Evolutionary conservation across 2,888 invertebrate species (phyloP).

Genomic region (Galeruca laticollis): DNA sequence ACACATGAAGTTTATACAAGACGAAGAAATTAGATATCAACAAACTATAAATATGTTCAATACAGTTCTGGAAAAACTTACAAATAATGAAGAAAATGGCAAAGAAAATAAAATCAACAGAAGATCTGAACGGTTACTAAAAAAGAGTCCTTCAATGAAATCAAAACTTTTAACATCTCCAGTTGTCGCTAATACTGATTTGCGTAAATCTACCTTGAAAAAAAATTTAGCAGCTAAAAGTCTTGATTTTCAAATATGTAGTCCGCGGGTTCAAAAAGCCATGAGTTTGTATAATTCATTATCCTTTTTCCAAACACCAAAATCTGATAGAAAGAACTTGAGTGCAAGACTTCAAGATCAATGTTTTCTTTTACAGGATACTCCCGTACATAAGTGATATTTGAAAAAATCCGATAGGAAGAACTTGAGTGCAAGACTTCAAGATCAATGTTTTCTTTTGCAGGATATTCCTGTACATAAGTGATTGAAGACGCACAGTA

Average conservation of each 20-base stretch:
- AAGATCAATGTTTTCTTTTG: conserved; percentile 4
- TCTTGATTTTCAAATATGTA: not conserved
- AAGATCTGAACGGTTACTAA: conserved; percentile 5
- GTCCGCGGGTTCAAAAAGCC: not conserved
- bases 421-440: not conserved
- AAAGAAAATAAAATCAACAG: conserved; percentile 7
- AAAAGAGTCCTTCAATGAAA: conserved; percentile 3
- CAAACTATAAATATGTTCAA: not conserved
- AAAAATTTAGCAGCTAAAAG: conserved; percentile 4
- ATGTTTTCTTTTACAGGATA: conserved; percentile 9
- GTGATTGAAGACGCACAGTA: too few relatives aligned
- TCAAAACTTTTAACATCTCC: conserved; percentile 7
- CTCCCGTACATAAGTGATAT: conserved; percentile 10
- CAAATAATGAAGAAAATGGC: not conserved
- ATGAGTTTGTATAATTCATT: not conserved
- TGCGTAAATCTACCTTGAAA: not conserved
- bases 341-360: not conserved
- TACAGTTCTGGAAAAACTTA: not conserved
- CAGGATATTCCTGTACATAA: conserved; percentile 14
- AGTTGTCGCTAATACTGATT: not conserved
- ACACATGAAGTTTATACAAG: not conserved
- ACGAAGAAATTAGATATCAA: conserved; percentile 1
- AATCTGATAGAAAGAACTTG: conserved; percentile 9
- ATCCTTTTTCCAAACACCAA: not conserved
- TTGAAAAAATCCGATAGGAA: conserved; percentile 11